Evolutionary conservation across 2,888 invertebrate species (phyloP).

Genomic region (Cantharis rufa): DNA sequence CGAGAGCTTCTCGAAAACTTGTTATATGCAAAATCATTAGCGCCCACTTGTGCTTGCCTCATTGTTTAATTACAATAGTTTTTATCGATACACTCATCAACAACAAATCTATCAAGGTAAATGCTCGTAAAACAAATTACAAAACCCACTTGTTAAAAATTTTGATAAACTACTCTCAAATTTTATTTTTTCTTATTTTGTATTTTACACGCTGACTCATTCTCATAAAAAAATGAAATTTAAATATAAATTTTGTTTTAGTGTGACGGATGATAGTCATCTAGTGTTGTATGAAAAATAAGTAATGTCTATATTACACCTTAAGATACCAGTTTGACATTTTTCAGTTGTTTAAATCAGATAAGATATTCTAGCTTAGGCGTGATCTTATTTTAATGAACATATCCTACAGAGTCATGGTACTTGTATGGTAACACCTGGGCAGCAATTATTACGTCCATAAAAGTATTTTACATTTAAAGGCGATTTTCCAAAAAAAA

Average conservation of each 20-base stretch:
- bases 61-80: background rate
- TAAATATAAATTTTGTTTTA: constrained; percentile 3
- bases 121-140: background rate
- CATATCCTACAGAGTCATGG: constrained; percentile 4
- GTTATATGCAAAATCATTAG: background rate
- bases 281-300: constrained; percentile 1
- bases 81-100: background rate
- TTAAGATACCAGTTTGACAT: constrained; percentile 16
- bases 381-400: constrained; percentile 17
- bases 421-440: constrained; percentile 16
- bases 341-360: constrained; percentile 13
- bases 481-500: background rate
- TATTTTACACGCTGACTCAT: background rate
- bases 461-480: background rate
- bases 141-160: background rate
- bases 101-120: background rate
- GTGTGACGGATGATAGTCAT: constrained; percentile 1
- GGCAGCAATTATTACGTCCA: constrained; percentile 2
- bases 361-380: constrained; percentile 13
- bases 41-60: background rate
- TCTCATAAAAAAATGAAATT: background rate
- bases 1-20: background rate
- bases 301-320: constrained; percentile 1
- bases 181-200: background rate
- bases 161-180: background rate